Base-by-base conservation (phyloP, 2,888 invertebrate species). In the Shargacucullia verbasci region DNA sequence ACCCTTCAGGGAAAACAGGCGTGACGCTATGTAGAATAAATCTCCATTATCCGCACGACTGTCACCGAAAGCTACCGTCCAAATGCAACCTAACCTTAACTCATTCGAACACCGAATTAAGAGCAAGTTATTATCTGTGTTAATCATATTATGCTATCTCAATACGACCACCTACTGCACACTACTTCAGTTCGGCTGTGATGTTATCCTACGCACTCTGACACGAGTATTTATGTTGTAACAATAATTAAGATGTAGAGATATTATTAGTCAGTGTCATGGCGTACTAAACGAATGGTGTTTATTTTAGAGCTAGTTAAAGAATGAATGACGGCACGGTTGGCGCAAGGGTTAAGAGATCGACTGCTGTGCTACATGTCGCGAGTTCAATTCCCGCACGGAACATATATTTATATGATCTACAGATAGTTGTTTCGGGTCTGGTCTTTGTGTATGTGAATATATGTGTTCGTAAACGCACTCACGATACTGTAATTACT, bases 171-270 rank as follows among this genome's bases (percentile, higher is more conserved):
- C 33, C n/a, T 3, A 13, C 10, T 33, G 8, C 29, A 15, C 35
- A 33, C 47, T n/a, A 38, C 27, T 3, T 37, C n/a, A 11, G 38
- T 11, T 49, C 35, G 34, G 8, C 59, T 37, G 60, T 50, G 40
- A 59, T 48, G 14, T 70, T 70, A 66, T 65, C 70, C 49, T 10
- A 12, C 1, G 7, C 29, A 29, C 29, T 29, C 2, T 27, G 46
- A 69, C 73, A 60, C 46, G 52, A 10, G 39, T 53, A 59, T 34
- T 44, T 39, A 41, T 72, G 65, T 57, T n/a, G 50, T 46, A 76
- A 62, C 58, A 65, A 46, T 70, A 62, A 76, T 73, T 73, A 73
- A 66, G 73, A 73, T 76, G 9, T 3, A 13, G 10, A 39, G 73
- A 73, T 76, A 56, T 3, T 27, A 52, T 33, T 54, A 55, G 56